Base-by-base conservation (phyloP, 2,888 invertebrate species). In the Sphaerophoria taeniata region DNA sequence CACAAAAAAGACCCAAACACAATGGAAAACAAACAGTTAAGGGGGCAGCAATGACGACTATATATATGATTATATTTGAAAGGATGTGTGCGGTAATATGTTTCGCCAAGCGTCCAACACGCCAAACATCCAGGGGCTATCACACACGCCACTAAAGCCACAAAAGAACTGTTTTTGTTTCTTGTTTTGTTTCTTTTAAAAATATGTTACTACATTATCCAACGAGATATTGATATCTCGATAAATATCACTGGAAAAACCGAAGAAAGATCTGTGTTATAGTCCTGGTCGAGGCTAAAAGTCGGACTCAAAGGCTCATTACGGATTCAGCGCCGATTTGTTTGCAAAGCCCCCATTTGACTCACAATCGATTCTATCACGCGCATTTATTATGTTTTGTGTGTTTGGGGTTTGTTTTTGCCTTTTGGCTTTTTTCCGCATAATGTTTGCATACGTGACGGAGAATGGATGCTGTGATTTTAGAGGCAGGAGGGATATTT, bases 251-350 rank as follows among this genome's bases (percentile, higher is more conserved):
- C 55, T 71, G 76, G 7, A 63, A 16, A 63, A 39, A 16, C 2
- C 24, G 47, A 14, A 71, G 43, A 24, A 9, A 84, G 83, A 84
- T 79, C 83, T 74, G 63, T 6, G n/a, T 12, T 34, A 9, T 49
- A 39, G 53, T 34, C 33, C 9, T 31, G 58, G 60, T 39, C 9
- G 55, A 24, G 45, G 34, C 71, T 34, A 47, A 53, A 47, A 24
- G 24, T 24, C 24, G 24, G 24, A 24, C 24, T 24, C 11, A 60
- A 6, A 65, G 63, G 78, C 85, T 90, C 90, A 90, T 90, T 90
- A 90, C 88, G 89, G 89, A 90, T 90, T 88, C 90, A 90, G 90
- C 90, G 90, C 90, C 90, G 90, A 90, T 90, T 90, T 90, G 90
- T 90, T 90, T 90, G 89, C 89, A 24, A 24, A 89, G 89, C 89